Evolutionary conservation across 1,140 invertebrate species (phyloP).

Genomic region (Micrasema minimum): DNA sequence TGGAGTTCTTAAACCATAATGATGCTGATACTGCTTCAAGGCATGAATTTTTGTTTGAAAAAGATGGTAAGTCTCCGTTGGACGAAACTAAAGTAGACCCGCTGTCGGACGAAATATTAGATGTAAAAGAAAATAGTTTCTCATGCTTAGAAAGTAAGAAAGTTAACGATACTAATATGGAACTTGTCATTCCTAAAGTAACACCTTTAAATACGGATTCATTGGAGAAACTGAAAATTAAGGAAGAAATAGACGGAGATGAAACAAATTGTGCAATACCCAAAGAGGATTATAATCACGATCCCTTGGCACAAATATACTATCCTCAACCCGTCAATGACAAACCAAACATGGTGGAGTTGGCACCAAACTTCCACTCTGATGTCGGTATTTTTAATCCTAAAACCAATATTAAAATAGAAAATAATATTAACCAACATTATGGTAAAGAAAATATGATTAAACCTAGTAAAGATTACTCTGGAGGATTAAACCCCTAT

Average conservation of each 20-base stretch:
- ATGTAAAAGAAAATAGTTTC: slow-evolving; percentile 42
- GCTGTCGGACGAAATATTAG: slow-evolving; percentile 41
- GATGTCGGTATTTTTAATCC: slow-evolving; percentile 33
- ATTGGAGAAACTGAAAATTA: slow-evolving; percentile 68
- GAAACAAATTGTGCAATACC: slow-evolving; percentile 61
- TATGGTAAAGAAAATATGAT: slow-evolving; percentile 37
- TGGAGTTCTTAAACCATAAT: slow-evolving; percentile 24
- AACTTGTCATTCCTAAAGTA: slow-evolving; percentile 70
- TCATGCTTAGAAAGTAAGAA: slow-evolving; percentile 55
- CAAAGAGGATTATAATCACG: slow-evolving; percentile 63
- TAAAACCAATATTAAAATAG: slow-evolving; percentile 35
- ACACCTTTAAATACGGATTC: slow-evolving; percentile 62
- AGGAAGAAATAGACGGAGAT: slow-evolving; percentile 67
- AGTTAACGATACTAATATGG: slow-evolving; percentile 65
- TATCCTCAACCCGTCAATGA: slow-evolving; percentile 58
- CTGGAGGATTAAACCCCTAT: slow-evolving; percentile 39
- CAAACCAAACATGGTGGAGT: slow-evolving; percentile 58
- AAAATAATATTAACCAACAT: slow-evolving; percentile 26
- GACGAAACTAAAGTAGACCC: slow-evolving; percentile 51
- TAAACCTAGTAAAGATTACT: slow-evolving; percentile 39
- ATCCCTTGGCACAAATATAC: slow-evolving; percentile 62
- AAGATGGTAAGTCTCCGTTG: slow-evolving; percentile 28
- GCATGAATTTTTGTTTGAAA: slow-evolving; percentile 39
- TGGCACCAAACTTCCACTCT: slow-evolving; percentile 8
- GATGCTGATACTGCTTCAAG: slow-evolving; percentile 13